Evolutionary conservation across 2,888 invertebrate species (phyloP).

Genomic region (Cheilosia vulpina): DNA sequence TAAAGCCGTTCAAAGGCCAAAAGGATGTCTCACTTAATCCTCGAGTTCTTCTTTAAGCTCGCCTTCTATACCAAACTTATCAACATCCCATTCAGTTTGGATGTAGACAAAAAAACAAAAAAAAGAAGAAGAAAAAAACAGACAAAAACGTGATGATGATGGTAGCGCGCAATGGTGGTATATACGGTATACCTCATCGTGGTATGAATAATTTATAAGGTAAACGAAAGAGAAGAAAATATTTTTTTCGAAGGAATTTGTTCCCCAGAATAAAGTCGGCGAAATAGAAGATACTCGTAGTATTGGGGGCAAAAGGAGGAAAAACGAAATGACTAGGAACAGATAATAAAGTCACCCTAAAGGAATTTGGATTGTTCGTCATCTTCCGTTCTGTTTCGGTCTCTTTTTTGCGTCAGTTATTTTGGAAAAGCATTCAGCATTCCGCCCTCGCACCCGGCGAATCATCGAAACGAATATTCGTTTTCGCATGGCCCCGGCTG

Average conservation of each 20-base stretch:
- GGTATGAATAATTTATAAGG: conserved; percentile 75
- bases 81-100: conserved; percentile 73
- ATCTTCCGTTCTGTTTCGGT: conserved; percentile 37
- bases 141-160: conserved; percentile 25
- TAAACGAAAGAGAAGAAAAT: conserved; percentile 1
- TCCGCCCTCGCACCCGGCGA: conserved; percentile 17
- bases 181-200: conserved; percentile 56
- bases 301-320: conserved; percentile 14
- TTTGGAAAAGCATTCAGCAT: conserved; percentile 56
- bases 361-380: conserved; percentile 74
- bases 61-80: conserved; percentile 62
- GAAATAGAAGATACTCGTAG: not conserved
- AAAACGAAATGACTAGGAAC: conserved; percentile 67
- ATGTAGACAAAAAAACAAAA: conserved; percentile 44
- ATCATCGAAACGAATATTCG: conserved; percentile 52
- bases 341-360: conserved; percentile 75
- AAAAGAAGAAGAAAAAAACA: conserved; percentile 22
- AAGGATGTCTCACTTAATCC: conserved; percentile 66
- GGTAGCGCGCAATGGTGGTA: conserved; percentile 33
- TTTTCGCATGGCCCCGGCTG: conserved; percentile 4
- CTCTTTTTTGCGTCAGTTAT: conserved; percentile 43
- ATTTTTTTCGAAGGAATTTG: conserved; percentile 61
- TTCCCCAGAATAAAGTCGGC: conserved; percentile 43
- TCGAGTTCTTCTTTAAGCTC: conserved; percentile 64
- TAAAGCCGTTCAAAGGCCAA: conserved; percentile 62